Conservation (phyloP, 92 coral and sea anemone genomes). For the Isaurus tuberculatus region DNA sequence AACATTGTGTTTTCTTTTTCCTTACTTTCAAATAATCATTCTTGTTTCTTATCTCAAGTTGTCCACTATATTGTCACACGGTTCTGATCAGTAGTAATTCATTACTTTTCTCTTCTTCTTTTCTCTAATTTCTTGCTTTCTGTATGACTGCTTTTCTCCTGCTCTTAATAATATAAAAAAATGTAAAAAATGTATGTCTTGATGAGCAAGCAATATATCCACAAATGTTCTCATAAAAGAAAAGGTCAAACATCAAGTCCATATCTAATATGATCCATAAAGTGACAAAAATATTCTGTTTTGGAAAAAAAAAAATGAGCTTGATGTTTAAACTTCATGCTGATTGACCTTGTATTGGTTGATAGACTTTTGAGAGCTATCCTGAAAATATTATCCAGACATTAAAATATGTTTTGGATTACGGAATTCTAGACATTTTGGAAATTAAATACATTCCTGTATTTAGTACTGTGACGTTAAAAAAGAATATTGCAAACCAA, state of each 20-base stretch:
- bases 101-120: background rate
- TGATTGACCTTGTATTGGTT: background rate
- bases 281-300: background rate
- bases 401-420: too few species aligned
- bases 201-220: background rate
- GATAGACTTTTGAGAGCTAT: too few species aligned
- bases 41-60: too few species aligned
- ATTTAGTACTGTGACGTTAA: background rate
- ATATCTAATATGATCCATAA: background rate
- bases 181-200: background rate
- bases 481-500: background rate
- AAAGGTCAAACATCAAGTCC: slow-evolving; percentile 3
- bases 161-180: background rate
- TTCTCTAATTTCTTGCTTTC: background rate
- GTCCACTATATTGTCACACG: too few species aligned
- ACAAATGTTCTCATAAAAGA: background rate
- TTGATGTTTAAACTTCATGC: background rate
- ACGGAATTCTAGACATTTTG: background rate
- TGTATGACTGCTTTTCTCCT: background rate
- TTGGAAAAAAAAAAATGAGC: background rate
- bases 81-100: too few species aligned
- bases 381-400: too few species aligned
- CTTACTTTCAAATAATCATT: too few species aligned
- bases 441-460: background rate
- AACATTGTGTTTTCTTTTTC: too few species aligned